Base-by-base conservation (phyloP, 2,113 vertebrate genomes). In the Tetrax tetrax region DNA sequence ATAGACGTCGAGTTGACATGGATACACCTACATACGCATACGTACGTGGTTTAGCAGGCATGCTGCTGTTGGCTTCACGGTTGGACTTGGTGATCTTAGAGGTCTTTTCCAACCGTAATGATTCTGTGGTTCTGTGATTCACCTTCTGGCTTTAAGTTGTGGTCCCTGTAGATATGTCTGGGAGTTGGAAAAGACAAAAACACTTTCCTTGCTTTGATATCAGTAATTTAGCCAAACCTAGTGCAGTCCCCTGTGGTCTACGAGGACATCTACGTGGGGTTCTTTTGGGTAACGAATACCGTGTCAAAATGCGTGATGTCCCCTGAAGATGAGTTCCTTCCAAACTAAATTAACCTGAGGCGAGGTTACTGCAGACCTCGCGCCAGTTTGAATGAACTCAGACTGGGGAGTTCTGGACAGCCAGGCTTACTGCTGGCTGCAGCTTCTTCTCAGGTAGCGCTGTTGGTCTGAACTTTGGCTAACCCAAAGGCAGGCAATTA, bases 401-500 rank as follows among this genome's bases (percentile, higher is more conserved):
- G 28, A 16, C 61, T 17, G 65, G 33, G 37, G 47, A 35, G 31
- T 59, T 86, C 71, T 7, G 37, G 70, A 18, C 41, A 28, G 15
- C 31, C 38, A 72, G 6, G n/a, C 37, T 47, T 43, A 25, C 43
- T 8, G 0, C 5, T 45, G 45, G 51, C 64, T 75, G 4, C 60
- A 61, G 15, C 48, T 64, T 83, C 51, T 83, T 48, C 66, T 74
- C 28, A 22, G 41, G n/a, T 90, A 75, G 29, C 51, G 14, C 41
- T 43, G 41, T 15, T 43, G 41, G 38, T 25, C 33, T 93, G 93
- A 94, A 95, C 79, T 80, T 64, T 59, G 29, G 85, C 95, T 94
- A 89, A 96, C 90, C 83, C 13, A 24, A 28, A 84, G 71, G 35
- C 83, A 71, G 38, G 20, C 53, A 57, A 6, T 91, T 93, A 37